These are phyloP conservation scores for Notolabrus celidotus DNA, from an alignment of 2,797 vertebrate genomes.

Conservation along the genomic window DNA sequence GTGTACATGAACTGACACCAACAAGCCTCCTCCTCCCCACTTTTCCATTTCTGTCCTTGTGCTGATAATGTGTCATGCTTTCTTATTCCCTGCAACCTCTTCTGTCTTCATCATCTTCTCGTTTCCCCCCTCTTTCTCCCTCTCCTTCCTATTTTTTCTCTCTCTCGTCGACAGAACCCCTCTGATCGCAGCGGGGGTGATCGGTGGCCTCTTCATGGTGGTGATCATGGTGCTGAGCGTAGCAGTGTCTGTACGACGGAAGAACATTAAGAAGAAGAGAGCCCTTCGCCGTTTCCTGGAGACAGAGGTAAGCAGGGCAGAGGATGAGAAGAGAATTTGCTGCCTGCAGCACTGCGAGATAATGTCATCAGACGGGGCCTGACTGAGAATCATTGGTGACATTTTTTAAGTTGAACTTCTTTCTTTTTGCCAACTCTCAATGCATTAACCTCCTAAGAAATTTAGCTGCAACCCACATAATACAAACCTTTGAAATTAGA, in stretches of 20 bases:
- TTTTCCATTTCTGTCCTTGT: slow-evolving; percentile 31
- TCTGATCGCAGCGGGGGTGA: slow-evolving; percentile 95
- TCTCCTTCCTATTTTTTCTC: slow-evolving; percentile 11
- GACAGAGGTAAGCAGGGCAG: slow-evolving; percentile 90
- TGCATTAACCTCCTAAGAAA: not conserved
- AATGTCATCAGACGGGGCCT: not conserved
- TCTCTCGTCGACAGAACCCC: slow-evolving; percentile 88
- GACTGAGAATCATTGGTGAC: slow-evolving; percentile 1
- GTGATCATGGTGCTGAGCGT: slow-evolving; percentile 94
- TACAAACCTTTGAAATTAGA: not conserved
- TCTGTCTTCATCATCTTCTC: slow-evolving; percentile 44
- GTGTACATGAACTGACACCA: not conserved
- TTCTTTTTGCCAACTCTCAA: not conserved
- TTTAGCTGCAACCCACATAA: not conserved
- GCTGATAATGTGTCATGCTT: slow-evolving; percentile 15
- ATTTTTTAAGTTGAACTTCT: not conserved
- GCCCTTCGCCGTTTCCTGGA: slow-evolving; percentile 95
- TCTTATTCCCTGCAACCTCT: slow-evolving; percentile 16
- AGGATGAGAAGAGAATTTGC: not conserved
- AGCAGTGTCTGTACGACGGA: slow-evolving; percentile 93
- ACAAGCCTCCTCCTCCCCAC: not conserved
- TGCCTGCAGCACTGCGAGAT: not conserved
- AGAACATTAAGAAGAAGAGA: slow-evolving; percentile 98
- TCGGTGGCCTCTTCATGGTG: slow-evolving; percentile 95
- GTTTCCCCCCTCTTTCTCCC: not conserved